phyloP scores from a whole-genome alignment of 2,113 vertebrate species.

The Dinomys branickii region DNA sequence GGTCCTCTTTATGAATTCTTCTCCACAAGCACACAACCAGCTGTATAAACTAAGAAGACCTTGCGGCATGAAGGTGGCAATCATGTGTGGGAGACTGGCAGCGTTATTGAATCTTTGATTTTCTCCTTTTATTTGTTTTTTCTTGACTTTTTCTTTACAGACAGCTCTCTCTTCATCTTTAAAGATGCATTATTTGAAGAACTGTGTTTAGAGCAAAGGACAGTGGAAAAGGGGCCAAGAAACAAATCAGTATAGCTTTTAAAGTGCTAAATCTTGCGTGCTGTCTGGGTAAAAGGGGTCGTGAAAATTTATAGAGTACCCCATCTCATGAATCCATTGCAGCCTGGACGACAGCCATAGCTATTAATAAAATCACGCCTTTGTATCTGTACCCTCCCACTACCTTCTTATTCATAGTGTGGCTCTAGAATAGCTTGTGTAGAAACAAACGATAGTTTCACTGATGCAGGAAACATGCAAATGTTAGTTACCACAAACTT shows the following conservation, averaged over 20 bases:
- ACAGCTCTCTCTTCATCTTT: not conserved
- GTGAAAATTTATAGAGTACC: slow-evolving; percentile 43
- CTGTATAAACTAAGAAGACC: not conserved
- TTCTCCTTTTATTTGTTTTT: not conserved
- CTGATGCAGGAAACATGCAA: not conserved
- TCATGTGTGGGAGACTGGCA: not conserved
- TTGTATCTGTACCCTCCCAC: not conserved
- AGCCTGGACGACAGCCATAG: not conserved
- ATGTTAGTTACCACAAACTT: not conserved
- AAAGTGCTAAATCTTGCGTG: slow-evolving; percentile 16
- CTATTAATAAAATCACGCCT: not conserved
- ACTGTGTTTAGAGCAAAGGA: not conserved
- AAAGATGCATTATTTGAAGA: not conserved
- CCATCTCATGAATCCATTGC: not conserved
- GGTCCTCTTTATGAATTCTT: not conserved
- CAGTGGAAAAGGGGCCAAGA: slow-evolving; percentile 1
- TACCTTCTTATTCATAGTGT: not conserved
- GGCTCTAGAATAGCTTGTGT: not conserved
- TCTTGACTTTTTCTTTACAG: not conserved
- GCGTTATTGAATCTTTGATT: not conserved
- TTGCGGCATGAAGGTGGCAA: not conserved
- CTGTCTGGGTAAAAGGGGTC: slow-evolving; percentile 16
- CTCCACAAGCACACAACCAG: not conserved
- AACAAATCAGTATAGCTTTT: slow-evolving; percentile 39
- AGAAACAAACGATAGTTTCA: not conserved